Base-by-base conservation (phyloP, 2,888 invertebrate species). In the Drosophila longiperda region DNA sequence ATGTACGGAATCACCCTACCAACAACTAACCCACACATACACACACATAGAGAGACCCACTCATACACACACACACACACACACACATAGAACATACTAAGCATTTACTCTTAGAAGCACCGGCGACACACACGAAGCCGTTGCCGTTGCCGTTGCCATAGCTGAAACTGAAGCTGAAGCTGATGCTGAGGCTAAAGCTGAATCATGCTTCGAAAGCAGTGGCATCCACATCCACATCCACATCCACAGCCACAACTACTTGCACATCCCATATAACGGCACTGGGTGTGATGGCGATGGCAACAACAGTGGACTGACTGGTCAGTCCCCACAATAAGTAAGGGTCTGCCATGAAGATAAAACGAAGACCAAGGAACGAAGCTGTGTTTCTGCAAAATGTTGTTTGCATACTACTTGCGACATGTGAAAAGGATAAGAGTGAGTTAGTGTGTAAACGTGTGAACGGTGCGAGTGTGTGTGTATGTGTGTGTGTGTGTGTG, bases 341-440 rank as follows among this genome's bases (percentile, higher is more conserved):
- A 87, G 87, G 90, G 90, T 90, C 90, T 89, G 79, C 80, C 80
- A 90, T 87, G 87, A 87, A 87, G 90, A 87, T 88, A 88, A 90
- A 87, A 88, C 86, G 86, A 87, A 87, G 86, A 90, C 90, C 89
- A 90, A 87, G 87, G 90, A 87, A 89, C 90, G 90, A 84, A 87
- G 80, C 45, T 45, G 45, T 87, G 89, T 90, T 88, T 89, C 86
- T 91, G 90, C 88, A 89, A 91, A 91, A 91, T 89, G 88, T 90
- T 92, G 92, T 92, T 92, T 91, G 92, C 92, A 91, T 91, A 92
- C 90, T 91, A 91, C 92, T 92, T 92, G 91, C 91, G 91, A 92
- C 91, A 90, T 91, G 90, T 91, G 91, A 89, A 92, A 86, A 91
- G 85, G 87, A 87, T 87, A 91, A 91, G 85, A 90, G 82, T 75